Evolutionary conservation across 2,113 vertebrate species (phyloP).

Genomic region (Calidris pugnax): DNA sequence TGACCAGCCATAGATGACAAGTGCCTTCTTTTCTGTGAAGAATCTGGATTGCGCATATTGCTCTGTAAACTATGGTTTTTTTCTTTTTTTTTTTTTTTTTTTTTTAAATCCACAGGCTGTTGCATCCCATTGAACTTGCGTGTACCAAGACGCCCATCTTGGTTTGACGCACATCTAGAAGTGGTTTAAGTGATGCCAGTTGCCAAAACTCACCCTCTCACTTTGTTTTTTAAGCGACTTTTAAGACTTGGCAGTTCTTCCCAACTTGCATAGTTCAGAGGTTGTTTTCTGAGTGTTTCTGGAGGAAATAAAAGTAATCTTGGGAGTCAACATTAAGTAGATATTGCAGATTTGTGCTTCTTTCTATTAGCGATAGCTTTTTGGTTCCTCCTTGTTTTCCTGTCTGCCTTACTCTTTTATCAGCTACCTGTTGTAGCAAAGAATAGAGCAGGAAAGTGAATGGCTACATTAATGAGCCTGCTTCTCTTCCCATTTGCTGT

Average conservation of each 20-base stretch:
- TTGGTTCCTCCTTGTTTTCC: neutral
- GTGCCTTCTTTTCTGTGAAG: neutral
- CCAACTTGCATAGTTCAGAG: neutral
- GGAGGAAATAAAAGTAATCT: neutral
- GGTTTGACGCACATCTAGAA: constrained; percentile 20
- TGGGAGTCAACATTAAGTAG: neutral
- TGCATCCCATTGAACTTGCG: neutral
- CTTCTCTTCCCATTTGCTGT: neutral
- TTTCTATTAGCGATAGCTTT: neutral
- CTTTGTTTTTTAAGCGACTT: neutral
- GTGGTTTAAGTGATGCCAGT: neutral
- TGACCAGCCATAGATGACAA: neutral
- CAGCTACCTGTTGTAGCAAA: neutral
- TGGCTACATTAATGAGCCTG: fast-evolving
- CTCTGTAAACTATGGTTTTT: neutral
- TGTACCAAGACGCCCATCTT: neutral
- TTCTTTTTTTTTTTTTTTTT: neutral
- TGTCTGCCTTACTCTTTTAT: neutral
- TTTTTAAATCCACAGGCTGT: neutral
- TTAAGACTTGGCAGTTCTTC: neutral
- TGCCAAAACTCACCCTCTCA: neutral
- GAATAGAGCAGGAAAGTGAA: neutral
- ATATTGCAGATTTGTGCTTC: neutral
- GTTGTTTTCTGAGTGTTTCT: neutral
- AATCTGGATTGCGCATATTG: neutral